Evolutionary conservation across 2,797 vertebrate species (phyloP), one percentile per base, ranked within the genome.

Genomic region (Acanthis flammea): DNA sequence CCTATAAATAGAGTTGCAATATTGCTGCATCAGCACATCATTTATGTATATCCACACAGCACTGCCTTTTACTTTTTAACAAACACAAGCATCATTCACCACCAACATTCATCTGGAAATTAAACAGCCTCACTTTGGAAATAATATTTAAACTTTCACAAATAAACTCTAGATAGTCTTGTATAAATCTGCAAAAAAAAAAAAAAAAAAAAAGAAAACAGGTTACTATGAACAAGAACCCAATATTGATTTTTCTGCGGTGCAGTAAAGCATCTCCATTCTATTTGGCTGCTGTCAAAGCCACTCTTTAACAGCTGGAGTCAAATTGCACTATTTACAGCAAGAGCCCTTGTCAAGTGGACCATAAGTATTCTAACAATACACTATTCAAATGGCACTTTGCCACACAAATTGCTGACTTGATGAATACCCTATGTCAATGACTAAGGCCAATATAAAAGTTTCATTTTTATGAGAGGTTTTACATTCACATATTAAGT

Each of bases 321-420:
- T 99, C 99, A 99, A 99, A 99, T 99, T 99, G 99, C 98, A 98
- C 98, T 98, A 99, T 99, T 99, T 99, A 99, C 98, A 99, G 99
- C 98, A 97, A 98, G 98, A 98, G 98, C 98, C 97, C 98, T 98
- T 98, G 98, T 98, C 98, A 98, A 98, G 98, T 98, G 98, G 98
- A 98, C 98, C 97, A 96, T 98, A 97, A 98, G 98, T 98, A 97
- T 98, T 98, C 98, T 98, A 98, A 98, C 97, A 98, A 98, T 98
- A 96, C 97, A 96, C 98, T 98, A 98, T 98, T 98, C 98, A 98
- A 98, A 98, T 98, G 97, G 98, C 97, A 98, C 97, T 98, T 97
- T 97, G 97, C 98, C 98, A 97, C 97, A 98, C 98, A 98, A 98
- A 98, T 98, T 97, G 97, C 97, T 97, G 97, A 97, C 97, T 98